Conservation (phyloP, 2,888 invertebrate species). For the Tetragonula carbonaria region DNA sequence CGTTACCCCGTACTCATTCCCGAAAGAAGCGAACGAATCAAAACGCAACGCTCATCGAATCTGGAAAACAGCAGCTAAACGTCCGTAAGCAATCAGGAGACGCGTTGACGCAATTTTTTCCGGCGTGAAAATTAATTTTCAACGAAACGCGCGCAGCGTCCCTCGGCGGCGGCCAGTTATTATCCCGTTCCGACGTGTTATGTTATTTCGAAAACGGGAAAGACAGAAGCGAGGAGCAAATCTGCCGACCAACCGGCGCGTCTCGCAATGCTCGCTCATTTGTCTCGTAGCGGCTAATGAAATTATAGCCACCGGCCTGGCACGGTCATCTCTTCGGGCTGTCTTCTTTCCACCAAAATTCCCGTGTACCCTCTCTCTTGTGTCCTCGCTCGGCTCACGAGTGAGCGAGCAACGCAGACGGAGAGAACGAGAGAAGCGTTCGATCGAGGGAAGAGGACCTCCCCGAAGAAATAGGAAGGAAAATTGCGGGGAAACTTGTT, state of each 20-base stretch:
- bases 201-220: conserved; percentile 57
- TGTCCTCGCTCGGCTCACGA: conserved; percentile 24
- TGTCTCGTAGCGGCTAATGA: conserved; percentile 86
- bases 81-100: neutral
- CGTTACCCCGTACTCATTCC: neutral
- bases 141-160: conserved; percentile 30
- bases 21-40: neutral
- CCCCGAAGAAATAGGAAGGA: conserved; percentile 69
- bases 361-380: conserved; percentile 47
- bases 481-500: conserved; percentile 82
- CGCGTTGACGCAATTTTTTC: conserved; percentile 42
- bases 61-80: neutral
- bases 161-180: conserved; percentile 38
- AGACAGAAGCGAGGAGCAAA: conserved; percentile 65
- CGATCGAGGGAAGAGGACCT: conserved; percentile 16
- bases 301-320: conserved; percentile 84
- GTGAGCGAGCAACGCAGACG: conserved; percentile 1
- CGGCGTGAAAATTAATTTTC: conserved; percentile 55
- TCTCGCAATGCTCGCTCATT: conserved; percentile 85
- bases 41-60: neutral
- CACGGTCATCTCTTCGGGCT: conserved; percentile 76
- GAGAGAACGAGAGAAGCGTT: conserved; percentile 3
- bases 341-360: conserved; percentile 58
- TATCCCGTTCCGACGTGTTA: conserved; percentile 53
- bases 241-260: conserved; percentile 83